Conservation (phyloP, 2,797 vertebrate genomes). For the Hozukius guyotensis region DNA sequence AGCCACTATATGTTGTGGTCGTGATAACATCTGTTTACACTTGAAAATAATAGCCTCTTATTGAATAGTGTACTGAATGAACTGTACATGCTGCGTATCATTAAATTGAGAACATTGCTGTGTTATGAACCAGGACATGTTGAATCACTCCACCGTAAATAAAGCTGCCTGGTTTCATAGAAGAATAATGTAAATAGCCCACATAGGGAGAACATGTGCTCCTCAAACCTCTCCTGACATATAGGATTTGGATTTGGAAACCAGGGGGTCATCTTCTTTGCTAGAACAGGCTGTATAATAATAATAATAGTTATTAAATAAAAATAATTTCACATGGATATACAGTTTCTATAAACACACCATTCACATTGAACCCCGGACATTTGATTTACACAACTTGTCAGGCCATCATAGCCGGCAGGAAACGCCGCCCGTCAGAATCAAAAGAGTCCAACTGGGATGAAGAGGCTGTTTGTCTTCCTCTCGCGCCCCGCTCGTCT, state of each 20-base stretch:
- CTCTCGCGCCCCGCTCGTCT: constrained; percentile 19
- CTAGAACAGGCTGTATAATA: neutral
- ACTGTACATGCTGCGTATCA: neutral
- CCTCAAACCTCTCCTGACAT: neutral
- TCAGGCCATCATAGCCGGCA: constrained; percentile 52
- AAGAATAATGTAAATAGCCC: neutral
- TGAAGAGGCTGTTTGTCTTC: constrained; percentile 50
- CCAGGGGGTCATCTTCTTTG: constrained; percentile 18
- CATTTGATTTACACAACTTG: constrained; percentile 63
- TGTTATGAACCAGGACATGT: neutral
- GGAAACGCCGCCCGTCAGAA: constrained; percentile 54
- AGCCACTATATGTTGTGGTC: neutral
- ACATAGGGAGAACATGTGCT: neutral
- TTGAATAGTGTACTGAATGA: neutral
- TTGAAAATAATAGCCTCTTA: neutral
- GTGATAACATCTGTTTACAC: neutral
- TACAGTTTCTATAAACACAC: constrained; percentile 50
- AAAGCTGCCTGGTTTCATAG: neutral
- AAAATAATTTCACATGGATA: constrained; percentile 40
- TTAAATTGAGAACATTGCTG: neutral
- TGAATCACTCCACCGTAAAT: neutral
- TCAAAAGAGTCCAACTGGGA: constrained; percentile 49
- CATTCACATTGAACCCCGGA: constrained; percentile 39
- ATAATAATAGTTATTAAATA: too few relatives aligned
- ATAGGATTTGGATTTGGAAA: neutral